These are phyloP conservation scores for Lethrus apterus DNA, from an alignment of 1,140 invertebrate genomes.

Conservation along the genomic window DNA sequence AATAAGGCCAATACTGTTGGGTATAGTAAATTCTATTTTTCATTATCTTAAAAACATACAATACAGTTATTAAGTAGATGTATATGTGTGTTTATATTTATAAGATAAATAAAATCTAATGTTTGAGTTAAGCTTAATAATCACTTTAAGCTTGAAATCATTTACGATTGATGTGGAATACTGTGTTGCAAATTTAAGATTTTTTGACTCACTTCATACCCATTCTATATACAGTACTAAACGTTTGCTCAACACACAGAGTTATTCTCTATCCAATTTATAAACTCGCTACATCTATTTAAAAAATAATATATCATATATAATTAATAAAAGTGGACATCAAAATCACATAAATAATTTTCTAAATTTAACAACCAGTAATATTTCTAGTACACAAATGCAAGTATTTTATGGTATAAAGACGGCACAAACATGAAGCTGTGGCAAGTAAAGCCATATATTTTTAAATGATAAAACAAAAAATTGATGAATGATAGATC, in stretches of 20 bases:
- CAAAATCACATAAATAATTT: slow-evolving; percentile 35
- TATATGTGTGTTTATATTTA: too few species aligned
- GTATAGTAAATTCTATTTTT: background rate
- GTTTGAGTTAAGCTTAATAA: too few species aligned
- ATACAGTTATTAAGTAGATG: background rate
- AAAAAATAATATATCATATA: slow-evolving; percentile 15
- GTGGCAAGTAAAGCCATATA: slow-evolving; percentile 10
- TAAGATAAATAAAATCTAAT: too few species aligned
- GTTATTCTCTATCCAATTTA: slow-evolving; percentile 11
- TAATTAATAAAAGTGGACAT: too few species aligned
- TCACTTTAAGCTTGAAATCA: too few species aligned
- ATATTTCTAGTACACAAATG: slow-evolving; percentile 32
- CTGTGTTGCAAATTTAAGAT: too few species aligned
- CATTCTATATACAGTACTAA: slow-evolving; percentile 9
- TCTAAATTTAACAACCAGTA: slow-evolving; percentile 34
- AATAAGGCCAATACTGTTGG: too few species aligned
- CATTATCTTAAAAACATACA: slow-evolving; percentile 1
- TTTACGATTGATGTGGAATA: too few species aligned
- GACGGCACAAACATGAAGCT: slow-evolving; percentile 33
- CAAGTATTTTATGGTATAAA: slow-evolving; percentile 22
- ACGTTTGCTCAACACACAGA: slow-evolving; percentile 3
- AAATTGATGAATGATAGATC: slow-evolving; percentile 8
- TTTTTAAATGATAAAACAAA: slow-evolving; percentile 9
- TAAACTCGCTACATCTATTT: slow-evolving; percentile 12
- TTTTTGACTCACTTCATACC: too few species aligned